Percentiles rank a stretch among this genome's conserved stretches.
Evolutionary conservation across 35 echinoderm and acorn worm genomes (phyloP).

Genomic region (Anneissia japonica): DNA sequence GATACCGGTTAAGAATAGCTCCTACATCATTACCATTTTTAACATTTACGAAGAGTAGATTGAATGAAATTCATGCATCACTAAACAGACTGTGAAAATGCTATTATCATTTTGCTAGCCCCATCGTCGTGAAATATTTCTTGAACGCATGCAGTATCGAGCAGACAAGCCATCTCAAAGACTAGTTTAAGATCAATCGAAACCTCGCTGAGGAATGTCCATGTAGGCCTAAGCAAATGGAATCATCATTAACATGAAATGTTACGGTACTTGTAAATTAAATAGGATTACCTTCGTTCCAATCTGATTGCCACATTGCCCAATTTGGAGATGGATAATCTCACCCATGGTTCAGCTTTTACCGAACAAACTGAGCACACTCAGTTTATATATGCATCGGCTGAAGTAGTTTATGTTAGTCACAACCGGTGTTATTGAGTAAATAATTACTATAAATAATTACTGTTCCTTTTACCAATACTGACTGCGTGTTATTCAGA

Average conservation of each 20-base stretch:
- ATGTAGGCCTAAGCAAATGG: neutral
- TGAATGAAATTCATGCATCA: neutral
- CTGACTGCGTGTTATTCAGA: too few relatives aligned
- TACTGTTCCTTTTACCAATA: too few relatives aligned
- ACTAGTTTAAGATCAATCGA: too few relatives aligned
- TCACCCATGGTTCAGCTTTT: neutral
- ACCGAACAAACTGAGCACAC: neutral
- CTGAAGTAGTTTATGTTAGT: too few relatives aligned
- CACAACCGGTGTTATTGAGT: neutral
- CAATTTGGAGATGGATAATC: neutral
- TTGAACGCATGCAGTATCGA: too few relatives aligned
- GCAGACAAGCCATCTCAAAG: too few relatives aligned
- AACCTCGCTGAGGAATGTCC: neutral
- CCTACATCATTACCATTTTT: too few relatives aligned
- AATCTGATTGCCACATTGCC: neutral
- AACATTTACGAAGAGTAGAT: too few relatives aligned
- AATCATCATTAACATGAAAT: neutral
- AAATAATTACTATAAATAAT: too few relatives aligned
- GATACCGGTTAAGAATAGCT: too few relatives aligned
- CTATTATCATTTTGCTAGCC: neutral
- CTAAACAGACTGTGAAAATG: neutral
- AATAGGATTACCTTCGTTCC: neutral
- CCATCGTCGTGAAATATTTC: neutral
- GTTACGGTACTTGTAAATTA: neutral
- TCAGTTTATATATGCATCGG: neutral